phyloP scores from a whole-genome alignment of 2,888 invertebrate species.

The Patella depressa region DNA sequence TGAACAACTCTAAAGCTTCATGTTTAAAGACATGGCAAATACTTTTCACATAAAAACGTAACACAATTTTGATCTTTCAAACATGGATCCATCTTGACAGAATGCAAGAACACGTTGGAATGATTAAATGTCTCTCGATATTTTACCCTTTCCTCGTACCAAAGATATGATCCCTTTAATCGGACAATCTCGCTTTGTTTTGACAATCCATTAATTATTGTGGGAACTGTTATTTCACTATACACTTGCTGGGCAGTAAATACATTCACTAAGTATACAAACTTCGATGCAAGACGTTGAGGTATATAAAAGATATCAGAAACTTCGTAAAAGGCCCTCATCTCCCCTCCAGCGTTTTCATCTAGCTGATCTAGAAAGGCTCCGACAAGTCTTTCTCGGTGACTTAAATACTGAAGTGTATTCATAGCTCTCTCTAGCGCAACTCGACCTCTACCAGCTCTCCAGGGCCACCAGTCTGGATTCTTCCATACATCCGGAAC shows the following conservation, averaged over 20 bases:
- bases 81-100: not conserved
- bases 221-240: not conserved
- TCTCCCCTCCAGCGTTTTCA: not conserved
- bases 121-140: not conserved
- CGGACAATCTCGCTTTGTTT: not conserved
- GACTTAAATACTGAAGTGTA: not conserved
- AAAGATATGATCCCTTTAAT: not conserved
- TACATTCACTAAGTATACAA: not conserved
- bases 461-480: not conserved
- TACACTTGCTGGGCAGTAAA: not conserved
- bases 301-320: constrained; percentile 4
- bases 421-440: constrained; percentile 1
- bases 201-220: not conserved
- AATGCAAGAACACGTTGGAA: not conserved
- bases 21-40: not conserved
- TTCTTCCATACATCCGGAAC: constrained; percentile 10
- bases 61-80: not conserved
- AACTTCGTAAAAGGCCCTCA: not conserved
- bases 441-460: not conserved
- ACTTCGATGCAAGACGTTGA: not conserved
- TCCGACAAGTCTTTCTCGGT: not conserved
- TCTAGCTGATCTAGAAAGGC: not conserved
- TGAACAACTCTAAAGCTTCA: too few species aligned
- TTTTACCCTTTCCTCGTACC: not conserved
- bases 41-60: not conserved